Conservation (phyloP, 2,888 invertebrate genomes). For the Isoperla grammatica region DNA sequence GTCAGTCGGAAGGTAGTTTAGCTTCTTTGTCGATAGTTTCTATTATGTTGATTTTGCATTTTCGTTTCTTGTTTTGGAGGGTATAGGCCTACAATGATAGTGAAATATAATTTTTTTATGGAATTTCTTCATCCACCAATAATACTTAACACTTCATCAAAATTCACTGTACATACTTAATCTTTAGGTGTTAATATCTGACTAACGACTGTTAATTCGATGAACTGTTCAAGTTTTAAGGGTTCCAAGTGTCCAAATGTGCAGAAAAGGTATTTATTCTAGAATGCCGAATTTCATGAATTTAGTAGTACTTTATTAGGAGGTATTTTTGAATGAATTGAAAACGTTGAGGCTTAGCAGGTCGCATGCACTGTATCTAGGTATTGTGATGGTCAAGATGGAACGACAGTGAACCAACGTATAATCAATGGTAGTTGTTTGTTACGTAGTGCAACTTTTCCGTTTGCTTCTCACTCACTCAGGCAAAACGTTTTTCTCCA, state of each 20-base stretch:
- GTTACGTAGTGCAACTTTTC: constrained; percentile 7
- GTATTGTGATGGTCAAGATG: constrained; percentile 24
- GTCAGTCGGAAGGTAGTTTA: constrained; percentile 2
- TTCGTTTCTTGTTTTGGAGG: constrained; percentile 1
- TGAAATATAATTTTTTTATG: background rate
- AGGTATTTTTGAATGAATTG: constrained; percentile 25
- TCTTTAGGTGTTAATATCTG: too few relatives aligned
- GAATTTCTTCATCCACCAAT: background rate
- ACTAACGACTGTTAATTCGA: background rate
- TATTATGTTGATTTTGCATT: background rate
- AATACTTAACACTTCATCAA: background rate
- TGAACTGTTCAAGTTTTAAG: background rate
- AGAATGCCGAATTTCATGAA: constrained; percentile 18
- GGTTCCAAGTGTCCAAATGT: constrained; percentile 3
- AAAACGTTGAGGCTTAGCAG: constrained; percentile 29
- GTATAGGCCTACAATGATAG: background rate
- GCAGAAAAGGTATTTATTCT: constrained; percentile 10
- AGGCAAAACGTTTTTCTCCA: constrained; percentile 29
- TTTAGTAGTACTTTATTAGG: constrained; percentile 7
- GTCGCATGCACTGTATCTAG: constrained; percentile 24
- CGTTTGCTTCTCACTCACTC: constrained; percentile 24
- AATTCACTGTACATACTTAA: background rate
- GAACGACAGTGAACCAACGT: background rate
- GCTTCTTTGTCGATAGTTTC: background rate
- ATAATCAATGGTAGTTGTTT: background rate